Conservation (phyloP, 2,888 invertebrate genomes). For the Celastrina argiolus region DNA sequence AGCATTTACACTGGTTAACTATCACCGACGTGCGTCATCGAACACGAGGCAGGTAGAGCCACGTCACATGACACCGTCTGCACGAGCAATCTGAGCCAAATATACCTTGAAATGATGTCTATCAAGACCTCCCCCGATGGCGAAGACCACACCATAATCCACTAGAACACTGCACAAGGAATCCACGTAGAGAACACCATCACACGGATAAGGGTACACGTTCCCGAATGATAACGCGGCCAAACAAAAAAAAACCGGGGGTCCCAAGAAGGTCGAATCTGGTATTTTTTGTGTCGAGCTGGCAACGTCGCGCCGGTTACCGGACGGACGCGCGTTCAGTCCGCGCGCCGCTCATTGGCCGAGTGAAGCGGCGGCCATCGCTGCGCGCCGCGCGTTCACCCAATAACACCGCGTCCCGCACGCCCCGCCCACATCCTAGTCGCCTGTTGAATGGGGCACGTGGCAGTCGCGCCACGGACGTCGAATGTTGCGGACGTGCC, state of each 20-base stretch:
- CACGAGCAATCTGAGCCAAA: conserved; percentile 36
- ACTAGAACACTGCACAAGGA: conserved; percentile 65
- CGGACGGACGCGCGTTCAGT: conserved; percentile 73
- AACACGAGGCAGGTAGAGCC: conserved; percentile 32
- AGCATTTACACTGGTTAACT: not conserved
- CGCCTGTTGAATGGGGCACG: conserved; percentile 68
- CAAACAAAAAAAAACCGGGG: conserved; percentile 74
- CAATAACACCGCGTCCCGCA: conserved; percentile 71
- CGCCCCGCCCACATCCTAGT: conserved; percentile 74
- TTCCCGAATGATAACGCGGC: conserved; percentile 75
- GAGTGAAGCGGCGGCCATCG: conserved; percentile 74
- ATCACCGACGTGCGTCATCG: conserved; percentile 24
- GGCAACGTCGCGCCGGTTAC: conserved; percentile 70
- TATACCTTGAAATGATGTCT: conserved; percentile 71
- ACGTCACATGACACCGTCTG: conserved; percentile 35
- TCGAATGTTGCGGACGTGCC: conserved; percentile 43
- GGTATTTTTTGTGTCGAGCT: conserved; percentile 73
- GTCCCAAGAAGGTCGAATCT: conserved; percentile 78
- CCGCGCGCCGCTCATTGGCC: conserved; percentile 73
- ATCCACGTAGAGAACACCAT: conserved; percentile 67
- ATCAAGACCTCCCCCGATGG: conserved; percentile 71
- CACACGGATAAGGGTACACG: conserved; percentile 71
- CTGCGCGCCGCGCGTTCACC: conserved; percentile 55
- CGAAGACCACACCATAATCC: conserved; percentile 75
- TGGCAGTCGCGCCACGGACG: conserved; percentile 61